Evolutionary conservation across 2,888 invertebrate genomes (phyloP), one percentile per base, ranked within the genome.

Genomic region (Megamerina dolium): DNA sequence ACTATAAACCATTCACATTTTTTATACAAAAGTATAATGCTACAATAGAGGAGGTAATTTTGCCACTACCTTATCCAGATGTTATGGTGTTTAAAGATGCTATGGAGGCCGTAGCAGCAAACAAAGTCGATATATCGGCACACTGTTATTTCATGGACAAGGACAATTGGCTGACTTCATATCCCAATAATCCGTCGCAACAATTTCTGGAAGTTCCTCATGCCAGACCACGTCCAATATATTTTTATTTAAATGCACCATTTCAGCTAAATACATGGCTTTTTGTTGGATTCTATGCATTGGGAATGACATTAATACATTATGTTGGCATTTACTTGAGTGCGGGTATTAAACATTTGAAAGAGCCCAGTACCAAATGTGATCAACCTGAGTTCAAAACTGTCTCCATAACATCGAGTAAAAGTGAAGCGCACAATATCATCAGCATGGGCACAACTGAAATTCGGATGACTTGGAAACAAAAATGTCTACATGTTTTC

Each of bases 21-120:
- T 48, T 48, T 16, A 14, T 37, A 9, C 37, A 43, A 1, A 38
- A 40, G 16, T 43, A 37, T 27, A 48, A 48, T 23, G 45, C 48
- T n/a, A 45, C 42, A 3, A 29, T 45, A 3, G 39, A 42, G 19
- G 48, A 48, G 26, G 48, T 48, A 1, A 6, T 40, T 12, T 40
- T 48, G 1, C 48, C 48, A 12, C 13, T 27, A 13, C 48, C 48
- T 3, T 48, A 48, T 21, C 48, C 48, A 1, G 18, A 36, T 5
- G 27, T 14, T 2, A 2, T 40, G 2, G 6, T 26, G 13, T 17
- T 43, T 3, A 21, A 31, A 9, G 48, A 48, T 10, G 12, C 41
- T 30, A 34, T 42, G 4, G 26, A 23, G 10, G 48, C 43, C 5
- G 5, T 48, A 2, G 18, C n/a, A 4, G 32, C 13, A 12, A 45